Conservation (phyloP, 2,888 invertebrate species). For the Epirrita christyi region DNA sequence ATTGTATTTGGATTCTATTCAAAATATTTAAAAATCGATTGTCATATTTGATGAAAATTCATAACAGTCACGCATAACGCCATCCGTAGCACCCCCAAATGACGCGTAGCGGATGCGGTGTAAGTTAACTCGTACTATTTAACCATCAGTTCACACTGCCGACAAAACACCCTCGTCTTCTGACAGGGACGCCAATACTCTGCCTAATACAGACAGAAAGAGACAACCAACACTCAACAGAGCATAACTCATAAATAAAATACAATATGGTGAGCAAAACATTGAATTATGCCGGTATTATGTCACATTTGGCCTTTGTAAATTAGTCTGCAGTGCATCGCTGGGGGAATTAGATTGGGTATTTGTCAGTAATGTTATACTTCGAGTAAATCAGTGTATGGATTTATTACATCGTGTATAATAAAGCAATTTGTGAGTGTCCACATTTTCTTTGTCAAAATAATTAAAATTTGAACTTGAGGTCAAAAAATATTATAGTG, state of each 20-base stretch:
- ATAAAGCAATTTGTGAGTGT: slow-evolving; percentile 40
- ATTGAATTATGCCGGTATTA: slow-evolving; percentile 85
- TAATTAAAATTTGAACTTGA: too few relatives aligned
- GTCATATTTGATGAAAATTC: not conserved
- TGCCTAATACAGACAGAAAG: slow-evolving; percentile 46
- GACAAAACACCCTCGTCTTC: slow-evolving; percentile 69
- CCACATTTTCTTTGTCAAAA: slow-evolving; percentile 26
- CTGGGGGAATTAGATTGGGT: slow-evolving; percentile 69
- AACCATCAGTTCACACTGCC: slow-evolving; percentile 81
- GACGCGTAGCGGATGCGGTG: slow-evolving; percentile 80
- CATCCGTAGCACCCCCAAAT: slow-evolving; percentile 71
- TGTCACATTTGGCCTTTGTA: slow-evolving; percentile 85
- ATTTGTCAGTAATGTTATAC: slow-evolving; percentile 66
- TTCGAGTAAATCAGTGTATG: slow-evolving; percentile 51
- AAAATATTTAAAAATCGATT: not conserved
- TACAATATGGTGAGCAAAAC: slow-evolving; percentile 86
- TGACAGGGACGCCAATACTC: slow-evolving; percentile 58
- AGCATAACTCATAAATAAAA: slow-evolving; percentile 85
- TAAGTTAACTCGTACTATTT: slow-evolving; percentile 83
- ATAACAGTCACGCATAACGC: slow-evolving; percentile 49
- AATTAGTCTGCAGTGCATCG: slow-evolving; percentile 73
- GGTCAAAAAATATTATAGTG: too few relatives aligned
- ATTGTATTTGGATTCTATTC: too few relatives aligned
- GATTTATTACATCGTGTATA: slow-evolving; percentile 61
- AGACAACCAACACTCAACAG: slow-evolving; percentile 63